Conservation (phyloP, 2,888 invertebrate genomes). For the Muschampia staudingeri region DNA sequence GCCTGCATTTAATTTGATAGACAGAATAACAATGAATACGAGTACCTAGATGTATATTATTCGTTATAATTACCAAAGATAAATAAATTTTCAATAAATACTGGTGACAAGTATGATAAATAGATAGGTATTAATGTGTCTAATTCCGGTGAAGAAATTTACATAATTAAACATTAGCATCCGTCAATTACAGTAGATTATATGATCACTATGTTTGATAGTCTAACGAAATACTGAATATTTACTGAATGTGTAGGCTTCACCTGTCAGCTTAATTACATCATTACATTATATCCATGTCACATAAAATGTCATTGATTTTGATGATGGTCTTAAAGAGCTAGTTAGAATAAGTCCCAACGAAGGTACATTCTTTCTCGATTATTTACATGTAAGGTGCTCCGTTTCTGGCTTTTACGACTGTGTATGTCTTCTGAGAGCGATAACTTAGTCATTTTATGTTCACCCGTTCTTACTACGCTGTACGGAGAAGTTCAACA, state of each 20-base stretch:
- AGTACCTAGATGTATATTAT: not conserved
- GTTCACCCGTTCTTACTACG: constrained; percentile 86
- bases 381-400: constrained; percentile 88
- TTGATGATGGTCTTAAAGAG: constrained; percentile 31
- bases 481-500: constrained; percentile 84
- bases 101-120: too few species aligned
- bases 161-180: too few species aligned
- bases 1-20: not conserved
- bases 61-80: too few species aligned
- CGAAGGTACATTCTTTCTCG: constrained; percentile 83
- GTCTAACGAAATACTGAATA: not conserved
- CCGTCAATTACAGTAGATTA: too few species aligned
- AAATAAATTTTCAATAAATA: too few species aligned
- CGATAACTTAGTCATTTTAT: constrained; percentile 91
- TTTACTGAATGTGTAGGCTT: not conserved
- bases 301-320: not conserved
- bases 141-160: too few species aligned
- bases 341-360: constrained; percentile 66
- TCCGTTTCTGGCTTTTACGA: constrained; percentile 87
- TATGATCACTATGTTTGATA: not conserved
- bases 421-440: constrained; percentile 89
- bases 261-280: not conserved
- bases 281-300: not conserved
- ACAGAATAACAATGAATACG: not conserved
- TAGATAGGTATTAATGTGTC: too few species aligned